These are phyloP conservation scores for Cebus imitator DNA, from an alignment of 2,113 vertebrate species.

Conservation along the genomic window DNA sequence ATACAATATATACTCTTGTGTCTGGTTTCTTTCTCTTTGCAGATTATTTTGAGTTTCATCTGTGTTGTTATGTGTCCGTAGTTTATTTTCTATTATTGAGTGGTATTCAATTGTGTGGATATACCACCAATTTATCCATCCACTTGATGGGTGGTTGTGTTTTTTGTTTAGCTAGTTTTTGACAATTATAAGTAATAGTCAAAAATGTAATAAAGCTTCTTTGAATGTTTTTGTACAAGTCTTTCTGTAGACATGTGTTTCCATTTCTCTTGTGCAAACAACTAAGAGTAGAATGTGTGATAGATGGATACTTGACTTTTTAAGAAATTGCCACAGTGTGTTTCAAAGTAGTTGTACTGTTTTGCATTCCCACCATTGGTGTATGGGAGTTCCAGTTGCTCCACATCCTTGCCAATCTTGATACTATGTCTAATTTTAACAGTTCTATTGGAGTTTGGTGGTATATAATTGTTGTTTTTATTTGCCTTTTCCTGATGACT, in stretches of 20 bases:
- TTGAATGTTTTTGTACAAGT: background rate
- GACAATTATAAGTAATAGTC: background rate
- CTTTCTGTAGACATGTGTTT: background rate
- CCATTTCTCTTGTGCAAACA: background rate
- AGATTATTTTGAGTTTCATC: background rate
- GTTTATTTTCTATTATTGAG: background rate
- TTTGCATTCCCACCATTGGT: background rate
- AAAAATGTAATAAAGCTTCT: background rate
- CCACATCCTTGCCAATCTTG: background rate
- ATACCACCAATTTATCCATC: background rate
- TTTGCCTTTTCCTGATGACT: background rate
- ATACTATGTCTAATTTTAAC: background rate
- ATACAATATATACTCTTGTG: background rate
- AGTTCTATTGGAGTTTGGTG: background rate
- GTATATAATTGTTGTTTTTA: background rate
- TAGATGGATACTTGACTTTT: background rate
- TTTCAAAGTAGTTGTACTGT: background rate
- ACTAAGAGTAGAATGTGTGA: background rate
- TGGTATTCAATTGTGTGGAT: background rate
- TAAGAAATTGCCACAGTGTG: background rate
- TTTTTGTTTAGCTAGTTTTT: background rate
- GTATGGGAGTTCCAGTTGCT: background rate
- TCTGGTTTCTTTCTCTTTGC: background rate
- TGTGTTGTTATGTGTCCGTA: background rate
- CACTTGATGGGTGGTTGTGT: background rate